Conservation (phyloP, 2,888 invertebrate genomes). For the Amphipyra tragopoginis region DNA sequence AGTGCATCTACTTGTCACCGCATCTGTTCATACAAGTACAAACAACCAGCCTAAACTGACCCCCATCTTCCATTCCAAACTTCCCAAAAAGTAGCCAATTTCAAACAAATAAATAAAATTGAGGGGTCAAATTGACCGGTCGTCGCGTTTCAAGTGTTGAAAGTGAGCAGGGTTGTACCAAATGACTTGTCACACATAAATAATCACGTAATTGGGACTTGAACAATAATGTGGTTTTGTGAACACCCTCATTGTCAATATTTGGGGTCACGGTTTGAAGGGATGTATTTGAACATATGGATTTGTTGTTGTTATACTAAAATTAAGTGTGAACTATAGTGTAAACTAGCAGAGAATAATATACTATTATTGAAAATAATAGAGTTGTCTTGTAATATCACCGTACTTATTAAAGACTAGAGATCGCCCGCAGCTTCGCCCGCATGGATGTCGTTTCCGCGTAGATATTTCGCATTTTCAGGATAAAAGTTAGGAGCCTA, state of each 20-base stretch:
- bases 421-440: no score
- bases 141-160: conserved; percentile 64
- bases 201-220: conserved; percentile 85
- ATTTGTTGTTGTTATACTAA: conserved; percentile 24
- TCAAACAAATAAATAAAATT: conserved; percentile 11
- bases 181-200: conserved; percentile 82
- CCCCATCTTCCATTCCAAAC: conserved; percentile 19
- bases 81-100: conserved; percentile 11
- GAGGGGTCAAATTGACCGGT: conserved; percentile 59
- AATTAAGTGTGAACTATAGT: not conserved
- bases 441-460: no score
- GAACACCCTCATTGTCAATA: conserved; percentile 60
- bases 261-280: conserved; percentile 52
- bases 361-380: not conserved
- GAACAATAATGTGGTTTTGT: conserved; percentile 74
- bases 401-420: no score
- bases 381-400: no score
- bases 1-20: conserved; percentile 67
- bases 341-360: not conserved
- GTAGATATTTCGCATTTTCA: no score
- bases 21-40: conserved; percentile 67
- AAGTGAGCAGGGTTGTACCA: conserved; percentile 52
- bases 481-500: no score
- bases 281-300: conserved; percentile 57
- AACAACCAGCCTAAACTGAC: conserved; percentile 58